Conservation (phyloP, 2,888 invertebrate genomes). For the Heliconius erato region DNA sequence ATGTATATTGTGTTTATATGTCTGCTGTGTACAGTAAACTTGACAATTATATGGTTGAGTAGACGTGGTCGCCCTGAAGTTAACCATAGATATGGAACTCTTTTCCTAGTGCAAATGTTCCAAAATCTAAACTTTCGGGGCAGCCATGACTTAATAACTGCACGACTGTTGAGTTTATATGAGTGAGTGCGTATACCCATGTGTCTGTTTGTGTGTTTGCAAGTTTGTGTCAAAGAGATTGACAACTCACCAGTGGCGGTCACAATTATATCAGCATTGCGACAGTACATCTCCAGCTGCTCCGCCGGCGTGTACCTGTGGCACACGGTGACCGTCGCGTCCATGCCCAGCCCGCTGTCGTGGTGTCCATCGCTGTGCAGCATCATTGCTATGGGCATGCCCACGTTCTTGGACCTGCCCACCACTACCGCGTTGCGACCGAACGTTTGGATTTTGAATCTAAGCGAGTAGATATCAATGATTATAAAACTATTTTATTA, state of each 20-base stretch:
- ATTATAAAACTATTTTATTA: neutral
- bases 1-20: too few species aligned
- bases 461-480: constrained; percentile 53
- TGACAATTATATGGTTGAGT: too few species aligned
- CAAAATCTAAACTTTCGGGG: too few species aligned
- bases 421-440: constrained; percentile 95
- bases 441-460: constrained; percentile 89
- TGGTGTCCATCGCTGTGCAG: constrained; percentile 91
- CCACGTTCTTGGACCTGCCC: constrained; percentile 96
- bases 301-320: constrained; percentile 94
- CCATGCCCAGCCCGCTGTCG: constrained; percentile 89
- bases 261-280: constrained; percentile 91
- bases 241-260: constrained; percentile 88
- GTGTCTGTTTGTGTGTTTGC: too few species aligned
- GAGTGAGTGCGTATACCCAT: neutral
- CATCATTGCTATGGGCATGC: constrained; percentile 94
- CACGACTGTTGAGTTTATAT: neutral
- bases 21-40: too few species aligned
- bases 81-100: too few species aligned
- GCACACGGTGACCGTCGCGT: constrained; percentile 96
- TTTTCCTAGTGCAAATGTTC: too few species aligned
- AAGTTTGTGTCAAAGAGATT: neutral
- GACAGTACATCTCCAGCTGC: constrained; percentile 89
- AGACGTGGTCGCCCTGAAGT: too few species aligned
- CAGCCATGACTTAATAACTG: too few species aligned